These are phyloP conservation scores for Babylonia areolata DNA, from an alignment of 1,140 invertebrate species.

Conservation along the genomic window DNA sequence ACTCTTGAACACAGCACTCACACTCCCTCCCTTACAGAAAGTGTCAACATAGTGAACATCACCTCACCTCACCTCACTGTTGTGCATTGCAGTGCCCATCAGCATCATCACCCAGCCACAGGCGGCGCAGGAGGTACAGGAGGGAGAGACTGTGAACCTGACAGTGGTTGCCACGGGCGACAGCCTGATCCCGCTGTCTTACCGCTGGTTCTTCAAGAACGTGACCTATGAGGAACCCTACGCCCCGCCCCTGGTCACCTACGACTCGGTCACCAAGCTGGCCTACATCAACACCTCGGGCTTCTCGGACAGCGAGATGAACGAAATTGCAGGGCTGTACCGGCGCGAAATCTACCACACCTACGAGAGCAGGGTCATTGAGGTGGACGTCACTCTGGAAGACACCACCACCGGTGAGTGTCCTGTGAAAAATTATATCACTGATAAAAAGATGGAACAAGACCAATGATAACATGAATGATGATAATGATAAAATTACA, in stretches of 20 bases:
- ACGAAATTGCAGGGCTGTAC: conserved; percentile 37
- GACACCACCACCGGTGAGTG: conserved; percentile 10
- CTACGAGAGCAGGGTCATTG: not conserved
- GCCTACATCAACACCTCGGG: conserved; percentile 41
- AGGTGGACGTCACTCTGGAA: conserved; percentile 16
- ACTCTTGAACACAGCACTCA: too few species aligned
- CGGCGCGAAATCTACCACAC: not conserved
- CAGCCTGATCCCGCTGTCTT: conserved; percentile 2
- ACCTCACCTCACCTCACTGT: not conserved
- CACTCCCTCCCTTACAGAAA: too few species aligned
- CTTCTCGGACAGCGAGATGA: conserved; percentile 30
- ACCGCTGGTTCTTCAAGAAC: conserved; percentile 44
- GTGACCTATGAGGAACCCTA: conserved; percentile 10
- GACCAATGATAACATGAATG: too few species aligned
- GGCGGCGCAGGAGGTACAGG: not conserved
- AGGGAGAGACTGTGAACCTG: conserved; percentile 39
- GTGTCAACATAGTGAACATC: too few species aligned
- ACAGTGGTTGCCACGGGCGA: conserved; percentile 37
- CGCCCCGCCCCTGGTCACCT: conserved; percentile 24
- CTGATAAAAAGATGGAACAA: too few species aligned
- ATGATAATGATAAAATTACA: too few species aligned
- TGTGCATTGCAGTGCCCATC: conserved; percentile 35
- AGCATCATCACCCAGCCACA: not conserved
- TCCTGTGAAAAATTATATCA: too few species aligned
- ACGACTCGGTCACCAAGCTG: conserved; percentile 4